Percentiles rank a stretch among this genome's conserved stretches.
phyloP scores from a whole-genome alignment of 2,113 vertebrate genomes.

The Proteles cristata region DNA sequence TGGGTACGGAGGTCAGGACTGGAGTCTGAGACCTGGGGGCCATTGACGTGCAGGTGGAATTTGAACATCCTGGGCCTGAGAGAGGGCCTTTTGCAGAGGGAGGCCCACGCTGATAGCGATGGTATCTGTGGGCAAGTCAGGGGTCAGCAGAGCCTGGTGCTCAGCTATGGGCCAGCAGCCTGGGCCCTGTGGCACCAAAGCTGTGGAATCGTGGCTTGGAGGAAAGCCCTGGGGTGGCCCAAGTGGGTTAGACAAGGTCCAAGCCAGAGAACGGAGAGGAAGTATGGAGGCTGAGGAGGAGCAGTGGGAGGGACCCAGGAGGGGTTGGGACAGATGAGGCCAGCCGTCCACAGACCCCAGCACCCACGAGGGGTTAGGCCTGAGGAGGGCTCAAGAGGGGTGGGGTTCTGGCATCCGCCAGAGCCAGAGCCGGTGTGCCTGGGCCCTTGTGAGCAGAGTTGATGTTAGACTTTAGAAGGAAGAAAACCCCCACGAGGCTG shows the following conservation, averaged over 20 bases:
- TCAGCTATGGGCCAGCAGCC: not conserved
- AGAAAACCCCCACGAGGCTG: not conserved
- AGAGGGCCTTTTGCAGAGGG: not conserved
- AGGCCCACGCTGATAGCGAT: not conserved
- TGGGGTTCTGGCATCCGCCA: not conserved
- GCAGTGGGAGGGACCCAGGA: not conserved
- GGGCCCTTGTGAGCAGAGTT: not conserved
- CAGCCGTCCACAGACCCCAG: not conserved
- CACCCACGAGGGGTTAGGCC: not conserved
- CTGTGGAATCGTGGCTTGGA: not conserved
- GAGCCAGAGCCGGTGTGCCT: not conserved
- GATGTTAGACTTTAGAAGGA: slow-evolving; percentile 9
- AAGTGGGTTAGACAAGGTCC: not conserved
- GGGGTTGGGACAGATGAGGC: not conserved
- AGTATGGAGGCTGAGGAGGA: not conserved
- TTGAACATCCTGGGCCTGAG: not conserved
- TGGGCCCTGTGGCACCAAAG: not conserved
- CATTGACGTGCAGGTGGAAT: not conserved
- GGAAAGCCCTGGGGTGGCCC: not conserved
- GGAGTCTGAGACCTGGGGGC: not conserved
- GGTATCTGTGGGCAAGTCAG: not conserved
- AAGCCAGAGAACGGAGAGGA: not conserved
- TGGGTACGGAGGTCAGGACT: not conserved
- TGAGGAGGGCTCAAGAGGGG: not conserved
- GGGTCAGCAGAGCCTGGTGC: not conserved